Base-by-base conservation (phyloP, 2,888 invertebrate species). In the Pherbina coryleti region DNA sequence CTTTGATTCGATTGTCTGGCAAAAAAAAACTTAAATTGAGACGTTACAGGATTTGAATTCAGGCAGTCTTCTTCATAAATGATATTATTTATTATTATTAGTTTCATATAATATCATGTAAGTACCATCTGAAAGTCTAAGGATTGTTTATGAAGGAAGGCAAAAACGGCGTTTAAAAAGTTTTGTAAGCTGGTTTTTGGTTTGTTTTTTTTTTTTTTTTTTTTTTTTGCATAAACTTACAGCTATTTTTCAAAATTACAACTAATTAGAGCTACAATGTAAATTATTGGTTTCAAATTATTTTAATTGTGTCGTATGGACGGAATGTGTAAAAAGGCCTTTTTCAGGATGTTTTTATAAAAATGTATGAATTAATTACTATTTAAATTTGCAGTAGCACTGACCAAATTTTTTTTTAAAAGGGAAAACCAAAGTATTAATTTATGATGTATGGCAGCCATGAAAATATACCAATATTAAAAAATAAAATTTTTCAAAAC, bases 121-220 rank as follows among this genome's bases (percentile, higher is more conserved):
- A 86, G 86, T 86, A 86, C 86, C 84, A 86, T 80, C 80, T 81
- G 83, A 83, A 82, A 84, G 83, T 84, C 82, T 84, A 82, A 67
- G 76, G 34, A 67, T 53, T 75, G 34, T 76, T 74, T n/a, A 66
- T 66, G 53, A 25, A 64, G 67, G 37, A 51, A 14, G 11, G 44
- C 44, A 44, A 44, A 11, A 11, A 44, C 11, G 44, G 44, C 14
- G 14, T 77, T 77, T 72, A n/a, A n/a, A 53, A 51, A 28, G 60
- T 31, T 5, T 31, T 60, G 11, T 62, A 44, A 25, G 14, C 14
- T n/a, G 28, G 19, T n/a, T 57, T 51, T 44, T 19, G 5, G 14
- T n/a, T 34, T n/a, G 11, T 19, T 64, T 14, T 9, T 49, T 19
- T 60, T 11, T 9, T 49, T 19, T 60, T 11, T 31, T 31, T 53